A percentile compares a stretch with the other conserved stretches of the same genome.
phyloP scores from a whole-genome alignment of 2,888 invertebrate genomes.

The Parelbella ahira region DNA sequence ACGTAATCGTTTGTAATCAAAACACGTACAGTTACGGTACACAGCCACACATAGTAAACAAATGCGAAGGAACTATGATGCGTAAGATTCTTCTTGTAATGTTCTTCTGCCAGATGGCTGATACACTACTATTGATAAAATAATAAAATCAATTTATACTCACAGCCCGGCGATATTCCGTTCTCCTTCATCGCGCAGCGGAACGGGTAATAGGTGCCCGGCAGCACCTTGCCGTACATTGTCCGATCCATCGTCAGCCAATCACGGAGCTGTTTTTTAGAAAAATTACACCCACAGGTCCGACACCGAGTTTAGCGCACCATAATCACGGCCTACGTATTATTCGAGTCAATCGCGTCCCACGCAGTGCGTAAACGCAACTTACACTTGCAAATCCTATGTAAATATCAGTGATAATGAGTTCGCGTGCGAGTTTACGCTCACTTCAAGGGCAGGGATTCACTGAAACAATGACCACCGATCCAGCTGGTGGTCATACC shows the following conservation, averaged over 20 bases:
- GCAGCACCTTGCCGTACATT: conserved; percentile 93
- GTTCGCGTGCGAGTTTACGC: conserved; percentile 9
- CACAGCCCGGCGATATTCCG: conserved; percentile 92
- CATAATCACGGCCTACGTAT: conserved; percentile 74
- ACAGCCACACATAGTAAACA: conserved; percentile 38
- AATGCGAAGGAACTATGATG: conserved; percentile 29
- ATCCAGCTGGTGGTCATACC: conserved; percentile 32
- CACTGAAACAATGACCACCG: conserved; percentile 35
- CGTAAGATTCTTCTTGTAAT: not conserved
- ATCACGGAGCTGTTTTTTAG: conserved; percentile 62
- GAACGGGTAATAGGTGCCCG: conserved; percentile 92
- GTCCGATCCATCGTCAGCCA: conserved; percentile 88
- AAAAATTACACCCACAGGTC: conserved; percentile 69
- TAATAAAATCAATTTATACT: conserved; percentile 74
- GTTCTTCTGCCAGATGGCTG: conserved; percentile 1
- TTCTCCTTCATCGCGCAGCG: conserved; percentile 90
- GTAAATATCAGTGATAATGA: conserved; percentile 28
- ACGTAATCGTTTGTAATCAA: conserved; percentile 40
- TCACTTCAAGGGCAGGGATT: conserved; percentile 43
- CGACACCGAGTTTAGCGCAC: conserved; percentile 61
- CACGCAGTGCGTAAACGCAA: conserved; percentile 44
- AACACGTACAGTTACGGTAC: conserved; percentile 36
- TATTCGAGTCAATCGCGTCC: conserved; percentile 44
- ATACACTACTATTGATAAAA: conserved; percentile 22
- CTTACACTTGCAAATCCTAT: conserved; percentile 43